Percentiles rank a stretch among this genome's conserved stretches.
Evolutionary conservation across 2,888 invertebrate genomes (phyloP).

Genomic region (Aphrophora alni): DNA sequence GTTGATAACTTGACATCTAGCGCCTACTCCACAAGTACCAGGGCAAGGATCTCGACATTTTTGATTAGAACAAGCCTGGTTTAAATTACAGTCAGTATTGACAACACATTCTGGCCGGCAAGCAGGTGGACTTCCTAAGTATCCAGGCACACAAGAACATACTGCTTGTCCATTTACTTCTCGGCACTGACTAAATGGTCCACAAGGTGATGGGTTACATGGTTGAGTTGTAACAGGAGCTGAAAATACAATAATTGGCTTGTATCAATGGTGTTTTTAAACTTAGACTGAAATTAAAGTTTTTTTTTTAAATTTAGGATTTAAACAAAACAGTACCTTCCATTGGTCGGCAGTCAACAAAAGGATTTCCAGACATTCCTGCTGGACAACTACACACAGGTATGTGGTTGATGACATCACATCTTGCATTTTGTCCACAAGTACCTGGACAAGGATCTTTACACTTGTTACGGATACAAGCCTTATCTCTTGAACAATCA

Average conservation of each 20-base stretch:
- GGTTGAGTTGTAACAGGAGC: constrained; percentile 62
- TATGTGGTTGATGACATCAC: constrained; percentile 75
- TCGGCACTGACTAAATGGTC: constrained; percentile 73
- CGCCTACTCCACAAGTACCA: constrained; percentile 63
- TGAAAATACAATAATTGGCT: constrained; percentile 37
- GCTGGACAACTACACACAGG: constrained; percentile 71
- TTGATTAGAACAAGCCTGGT: constrained; percentile 62
- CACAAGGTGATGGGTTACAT: constrained; percentile 75
- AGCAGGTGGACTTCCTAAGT: constrained; percentile 72
- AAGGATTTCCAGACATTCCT: constrained; percentile 74
- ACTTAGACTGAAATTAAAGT: no score
- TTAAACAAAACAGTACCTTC: constrained; percentile 58
- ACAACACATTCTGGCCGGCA: constrained; percentile 75
- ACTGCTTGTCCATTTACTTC: constrained; percentile 66
- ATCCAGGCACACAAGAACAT: constrained; percentile 70
- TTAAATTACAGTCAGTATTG: constrained; percentile 69
- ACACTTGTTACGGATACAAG: constrained; percentile 77
- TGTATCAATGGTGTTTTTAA: no score
- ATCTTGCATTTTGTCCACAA: constrained; percentile 77
- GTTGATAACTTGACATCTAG: constrained; percentile 63
- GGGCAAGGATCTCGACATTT: constrained; percentile 65
- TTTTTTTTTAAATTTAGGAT: no score
- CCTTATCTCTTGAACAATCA: constrained; percentile 73
- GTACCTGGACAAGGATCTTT: constrained; percentile 79
- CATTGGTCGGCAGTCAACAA: constrained; percentile 68